phyloP scores from a whole-genome alignment of 2,113 vertebrate genomes.

The Elachura formosa region DNA sequence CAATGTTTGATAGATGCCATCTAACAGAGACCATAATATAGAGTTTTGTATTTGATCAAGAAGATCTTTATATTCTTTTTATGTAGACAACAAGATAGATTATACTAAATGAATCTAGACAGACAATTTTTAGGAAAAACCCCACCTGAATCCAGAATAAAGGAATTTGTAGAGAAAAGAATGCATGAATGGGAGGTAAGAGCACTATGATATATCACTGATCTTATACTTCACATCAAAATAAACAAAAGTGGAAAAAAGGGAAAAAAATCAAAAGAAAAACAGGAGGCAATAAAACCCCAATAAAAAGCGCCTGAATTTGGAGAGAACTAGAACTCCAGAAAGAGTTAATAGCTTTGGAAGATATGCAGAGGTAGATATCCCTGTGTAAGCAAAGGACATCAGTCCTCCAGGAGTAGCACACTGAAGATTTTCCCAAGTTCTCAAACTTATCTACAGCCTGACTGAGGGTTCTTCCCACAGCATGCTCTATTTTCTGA shows the following conservation, averaged over 20 bases:
- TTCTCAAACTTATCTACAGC: neutral
- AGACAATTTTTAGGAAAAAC: neutral
- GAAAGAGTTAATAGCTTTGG: neutral
- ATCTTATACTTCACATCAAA: neutral
- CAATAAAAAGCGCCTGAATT: neutral
- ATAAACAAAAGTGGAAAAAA: neutral
- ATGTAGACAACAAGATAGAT: neutral
- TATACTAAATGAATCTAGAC: neutral
- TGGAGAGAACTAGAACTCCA: neutral
- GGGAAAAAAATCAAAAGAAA: neutral
- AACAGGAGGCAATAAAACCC: too few species aligned
- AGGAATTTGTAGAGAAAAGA: neutral
- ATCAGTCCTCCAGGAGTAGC: neutral
- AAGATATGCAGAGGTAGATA: neutral
- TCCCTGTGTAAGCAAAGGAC: neutral
- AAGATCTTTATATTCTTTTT: neutral
- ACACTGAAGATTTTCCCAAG: neutral
- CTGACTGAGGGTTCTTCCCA: neutral
- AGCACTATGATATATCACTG: neutral
- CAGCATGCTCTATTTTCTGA: neutral
- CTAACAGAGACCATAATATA: neutral
- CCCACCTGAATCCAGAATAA: fast-evolving
- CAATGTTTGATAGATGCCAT: neutral
- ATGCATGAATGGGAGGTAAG: neutral
- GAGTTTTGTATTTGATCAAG: neutral